Evolutionary conservation across 2,888 invertebrate genomes (phyloP), one percentile per base, ranked within the genome.

Genomic region (Athripsodes cinereus): DNA sequence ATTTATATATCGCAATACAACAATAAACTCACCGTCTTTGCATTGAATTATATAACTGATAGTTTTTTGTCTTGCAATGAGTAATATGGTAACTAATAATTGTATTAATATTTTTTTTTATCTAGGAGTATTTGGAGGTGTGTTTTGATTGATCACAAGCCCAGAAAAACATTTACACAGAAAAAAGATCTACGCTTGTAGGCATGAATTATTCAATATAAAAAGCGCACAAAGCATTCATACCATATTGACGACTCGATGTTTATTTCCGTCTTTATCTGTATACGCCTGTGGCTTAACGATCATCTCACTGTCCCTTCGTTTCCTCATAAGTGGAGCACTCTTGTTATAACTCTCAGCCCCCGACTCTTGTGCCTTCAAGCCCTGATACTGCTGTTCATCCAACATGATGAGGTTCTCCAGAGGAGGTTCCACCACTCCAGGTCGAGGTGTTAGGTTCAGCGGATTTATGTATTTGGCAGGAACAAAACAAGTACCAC

Each of bases 201-300:
- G n/a, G n/a, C n/a, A n/a, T n/a, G n/a, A n/a, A n/a, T n/a, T n/a
- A n/a, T n/a, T n/a, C n/a, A n/a, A n/a, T n/a, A n/a, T n/a, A n/a
- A n/a, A n/a, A n/a, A n/a, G n/a, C n/a, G n/a, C n/a, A n/a, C n/a
- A n/a, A n/a, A n/a, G n/a, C n/a, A n/a, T n/a, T 68, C 74, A 74
- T 71, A 88, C 91, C 86, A 92, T 85, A 63, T 85, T 84, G 1
- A 90, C 87, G 55, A 88, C 82, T 69, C 87, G 85, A 66, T 84
- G 82, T 62, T 83, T 82, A 65, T 85, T 85, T 6, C 88, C 89
- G 67, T 87, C 86, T 62, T 78, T 78, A 65, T 83, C 84, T 3
- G 82, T 81, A 58, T 83, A 82, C 0, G 82, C 81, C 67, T 87
- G 86, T n/a, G 87, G 81, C 57, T 84, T 82, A n/a, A 90, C 83